A percentile compares a stretch with the other conserved stretches of the same genome.
phyloP scores from a whole-genome alignment of 2,797 vertebrate genomes.

The Bradypodion pumilum region DNA sequence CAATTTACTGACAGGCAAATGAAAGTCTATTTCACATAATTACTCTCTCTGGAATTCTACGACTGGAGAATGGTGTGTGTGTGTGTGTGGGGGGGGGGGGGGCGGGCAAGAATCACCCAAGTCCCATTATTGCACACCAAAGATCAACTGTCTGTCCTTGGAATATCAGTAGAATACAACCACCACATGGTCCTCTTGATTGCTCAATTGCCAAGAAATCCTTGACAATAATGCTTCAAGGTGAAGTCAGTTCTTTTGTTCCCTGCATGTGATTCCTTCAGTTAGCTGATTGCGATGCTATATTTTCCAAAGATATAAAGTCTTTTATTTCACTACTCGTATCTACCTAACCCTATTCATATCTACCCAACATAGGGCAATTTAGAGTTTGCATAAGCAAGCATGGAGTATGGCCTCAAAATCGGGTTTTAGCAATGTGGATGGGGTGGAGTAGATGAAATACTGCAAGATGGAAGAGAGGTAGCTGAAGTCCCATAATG shows the following conservation, averaged over 20 bases:
- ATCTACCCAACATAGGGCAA: constrained; percentile 32
- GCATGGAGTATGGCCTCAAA: background rate
- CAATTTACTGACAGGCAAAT: constrained; percentile 37
- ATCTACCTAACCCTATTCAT: constrained; percentile 30
- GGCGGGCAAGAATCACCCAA: background rate
- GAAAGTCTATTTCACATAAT: constrained; percentile 40
- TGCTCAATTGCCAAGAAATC: constrained; percentile 36
- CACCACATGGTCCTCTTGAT: fast-evolving
- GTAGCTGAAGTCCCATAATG: background rate
- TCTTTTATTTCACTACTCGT: constrained; percentile 36
- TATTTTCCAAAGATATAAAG: constrained; percentile 20
- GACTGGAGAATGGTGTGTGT: background rate
- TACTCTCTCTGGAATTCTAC: constrained; percentile 29
- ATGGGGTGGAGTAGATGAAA: background rate
- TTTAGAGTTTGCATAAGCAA: background rate
- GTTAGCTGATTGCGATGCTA: background rate
- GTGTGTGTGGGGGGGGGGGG: too few relatives aligned
- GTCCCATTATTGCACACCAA: constrained; percentile 21
- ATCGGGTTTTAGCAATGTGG: background rate
- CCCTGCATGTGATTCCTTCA: constrained; percentile 17
- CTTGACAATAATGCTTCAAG: constrained; percentile 41
- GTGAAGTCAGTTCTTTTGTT: constrained; percentile 29
- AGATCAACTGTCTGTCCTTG: constrained; percentile 19
- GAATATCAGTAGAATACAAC: constrained; percentile 34
- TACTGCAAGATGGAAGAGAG: background rate